Evolutionary conservation across 2,797 vertebrate species (phyloP).

Genomic region (Falco columbarius): DNA sequence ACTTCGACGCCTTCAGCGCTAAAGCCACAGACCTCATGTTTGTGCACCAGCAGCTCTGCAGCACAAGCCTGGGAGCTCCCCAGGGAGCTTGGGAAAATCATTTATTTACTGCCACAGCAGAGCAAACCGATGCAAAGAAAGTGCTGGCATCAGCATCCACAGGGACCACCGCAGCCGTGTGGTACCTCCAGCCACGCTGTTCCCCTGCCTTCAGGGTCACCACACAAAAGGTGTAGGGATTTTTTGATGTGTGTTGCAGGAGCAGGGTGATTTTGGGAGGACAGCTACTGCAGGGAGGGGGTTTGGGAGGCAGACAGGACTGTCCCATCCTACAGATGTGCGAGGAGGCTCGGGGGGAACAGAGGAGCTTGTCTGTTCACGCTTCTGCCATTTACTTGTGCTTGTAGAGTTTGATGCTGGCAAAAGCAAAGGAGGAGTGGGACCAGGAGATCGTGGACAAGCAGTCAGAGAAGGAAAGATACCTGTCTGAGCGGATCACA

Average conservation of each 20-base stretch:
- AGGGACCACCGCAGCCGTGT: rapidly evolving
- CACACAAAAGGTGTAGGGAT: neutral
- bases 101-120: neutral
- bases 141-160: neutral
- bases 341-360: neutral
- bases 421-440: slow-evolving; percentile 92
- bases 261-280: neutral
- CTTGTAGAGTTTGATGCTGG: slow-evolving; percentile 90
- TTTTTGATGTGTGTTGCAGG: slow-evolving; percentile 16
- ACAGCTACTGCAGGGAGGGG: neutral
- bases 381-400: neutral
- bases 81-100: neutral
- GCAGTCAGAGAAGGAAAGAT: slow-evolving; percentile 86
- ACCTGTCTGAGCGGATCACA: slow-evolving; percentile 86
- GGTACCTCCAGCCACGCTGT: neutral
- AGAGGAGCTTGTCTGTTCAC: neutral
- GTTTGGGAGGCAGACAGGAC: neutral
- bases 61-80: neutral
- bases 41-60: neutral
- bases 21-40: neutral
- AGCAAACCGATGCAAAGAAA: neutral
- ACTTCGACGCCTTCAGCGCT: neutral
- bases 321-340: rapidly evolving
- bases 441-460: slow-evolving; percentile 90
- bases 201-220: neutral